Conservation (phyloP, 2,797 vertebrate genomes). For the Triplophysa bombifrons region DNA sequence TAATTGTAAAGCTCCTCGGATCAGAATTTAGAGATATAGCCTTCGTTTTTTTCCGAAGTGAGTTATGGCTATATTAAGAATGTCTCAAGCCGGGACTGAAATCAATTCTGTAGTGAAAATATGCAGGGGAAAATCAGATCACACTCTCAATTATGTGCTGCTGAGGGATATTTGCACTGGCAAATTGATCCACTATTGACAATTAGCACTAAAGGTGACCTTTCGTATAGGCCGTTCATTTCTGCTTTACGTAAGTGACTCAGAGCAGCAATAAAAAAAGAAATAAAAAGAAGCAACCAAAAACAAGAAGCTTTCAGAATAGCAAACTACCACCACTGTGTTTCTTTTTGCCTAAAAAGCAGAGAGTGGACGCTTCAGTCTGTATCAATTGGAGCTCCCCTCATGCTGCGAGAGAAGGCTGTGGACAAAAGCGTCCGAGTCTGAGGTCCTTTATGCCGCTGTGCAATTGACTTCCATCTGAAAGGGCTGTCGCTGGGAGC, state of each 20-base stretch:
- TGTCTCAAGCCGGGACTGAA: slow-evolving; percentile 75
- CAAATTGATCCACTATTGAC: slow-evolving; percentile 78
- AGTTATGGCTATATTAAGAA: slow-evolving; percentile 82
- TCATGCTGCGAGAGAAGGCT: slow-evolving; percentile 57
- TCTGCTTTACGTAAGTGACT: slow-evolving; percentile 65
- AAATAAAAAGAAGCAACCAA: slow-evolving; percentile 43
- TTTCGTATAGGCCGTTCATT: slow-evolving; percentile 76
- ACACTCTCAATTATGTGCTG: slow-evolving; percentile 75
- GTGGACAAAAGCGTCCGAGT: slow-evolving; percentile 56
- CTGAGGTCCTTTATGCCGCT: slow-evolving; percentile 53
- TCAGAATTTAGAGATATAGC: slow-evolving; percentile 71
- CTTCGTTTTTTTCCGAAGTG: slow-evolving; percentile 67
- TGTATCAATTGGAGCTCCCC: slow-evolving; percentile 54
- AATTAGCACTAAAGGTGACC: slow-evolving; percentile 80
- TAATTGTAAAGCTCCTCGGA: slow-evolving; percentile 58
- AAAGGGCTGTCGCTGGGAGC: slow-evolving; percentile 49
- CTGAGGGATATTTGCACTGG: slow-evolving; percentile 77
- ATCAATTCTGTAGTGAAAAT: slow-evolving; percentile 76
- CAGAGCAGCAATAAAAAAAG: neutral
- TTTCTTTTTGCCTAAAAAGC: slow-evolving; percentile 8
- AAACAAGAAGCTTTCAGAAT: neutral
- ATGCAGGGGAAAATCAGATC: slow-evolving; percentile 78
- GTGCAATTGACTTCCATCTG: slow-evolving; percentile 58
- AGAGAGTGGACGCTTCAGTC: neutral
- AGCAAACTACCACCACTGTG: neutral